phyloP scores from a whole-genome alignment of 1,140 invertebrate genomes.

The Pseudoatta argentina region DNA sequence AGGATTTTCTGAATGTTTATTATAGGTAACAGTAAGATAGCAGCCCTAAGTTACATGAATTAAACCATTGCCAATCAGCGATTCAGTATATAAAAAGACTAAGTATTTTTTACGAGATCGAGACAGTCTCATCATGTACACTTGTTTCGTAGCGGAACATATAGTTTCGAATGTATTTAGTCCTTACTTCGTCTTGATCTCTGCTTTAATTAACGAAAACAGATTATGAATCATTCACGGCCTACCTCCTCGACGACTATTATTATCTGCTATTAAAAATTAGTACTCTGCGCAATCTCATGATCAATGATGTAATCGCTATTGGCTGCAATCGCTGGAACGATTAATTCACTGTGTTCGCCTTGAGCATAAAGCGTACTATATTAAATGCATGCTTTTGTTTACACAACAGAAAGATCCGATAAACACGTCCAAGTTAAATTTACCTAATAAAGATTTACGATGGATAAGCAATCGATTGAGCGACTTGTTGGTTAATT shows the following conservation, averaged over 20 bases:
- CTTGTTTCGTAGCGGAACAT: background rate
- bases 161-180: background rate
- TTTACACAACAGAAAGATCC: conserved; percentile 14
- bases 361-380: conserved; percentile 16
- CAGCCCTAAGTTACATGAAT: conserved; percentile 28
- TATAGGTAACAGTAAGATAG: conserved; percentile 9
- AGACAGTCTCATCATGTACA: background rate
- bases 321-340: conserved; percentile 4
- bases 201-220: background rate
- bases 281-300: background rate
- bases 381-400: conserved; percentile 23
- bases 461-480: background rate
- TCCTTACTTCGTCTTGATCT: background rate
- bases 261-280: conserved; percentile 37
- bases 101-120: background rate
- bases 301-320: conserved; percentile 38
- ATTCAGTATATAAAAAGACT: background rate
- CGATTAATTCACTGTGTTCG: conserved; percentile 15
- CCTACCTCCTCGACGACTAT: background rate
- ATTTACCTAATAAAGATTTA: conserved; percentile 27
- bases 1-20: background rate
- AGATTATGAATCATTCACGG: background rate
- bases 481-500: background rate
- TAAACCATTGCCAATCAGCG: conserved; percentile 22
- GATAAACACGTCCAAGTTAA: conserved; percentile 19